phyloP scores from a whole-genome alignment of 2,797 vertebrate genomes.

The Chromis chromis region DNA sequence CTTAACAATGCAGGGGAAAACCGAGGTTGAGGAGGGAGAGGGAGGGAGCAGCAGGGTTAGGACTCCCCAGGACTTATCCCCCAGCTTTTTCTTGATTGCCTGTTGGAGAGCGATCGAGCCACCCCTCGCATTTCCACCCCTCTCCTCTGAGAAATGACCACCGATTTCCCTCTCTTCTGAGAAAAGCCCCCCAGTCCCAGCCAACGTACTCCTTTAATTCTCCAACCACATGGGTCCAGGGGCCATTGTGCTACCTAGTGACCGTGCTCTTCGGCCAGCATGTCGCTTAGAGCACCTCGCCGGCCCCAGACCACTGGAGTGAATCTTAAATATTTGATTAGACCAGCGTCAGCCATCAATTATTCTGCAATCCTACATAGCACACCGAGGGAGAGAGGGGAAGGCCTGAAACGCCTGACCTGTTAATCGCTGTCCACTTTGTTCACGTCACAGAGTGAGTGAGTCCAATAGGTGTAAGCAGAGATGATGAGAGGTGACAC shows the following conservation, averaged over 20 bases:
- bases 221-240: slow-evolving; percentile 47
- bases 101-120: slow-evolving; percentile 62
- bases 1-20: slow-evolving; percentile 67
- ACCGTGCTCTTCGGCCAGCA: slow-evolving; percentile 36
- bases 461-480: slow-evolving; percentile 23
- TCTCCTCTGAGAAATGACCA: slow-evolving; percentile 67
- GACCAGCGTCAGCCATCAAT: slow-evolving; percentile 73
- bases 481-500: slow-evolving; percentile 18
- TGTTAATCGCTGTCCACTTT: slow-evolving; percentile 68
- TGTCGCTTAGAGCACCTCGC: slow-evolving; percentile 57
- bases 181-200: slow-evolving; percentile 49
- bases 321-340: slow-evolving; percentile 89
- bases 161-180: slow-evolving; percentile 49
- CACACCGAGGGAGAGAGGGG: slow-evolving; percentile 43
- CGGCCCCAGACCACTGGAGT: slow-evolving; percentile 69
- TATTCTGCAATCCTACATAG: slow-evolving; percentile 65
- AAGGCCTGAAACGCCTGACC: slow-evolving; percentile 59
- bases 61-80: slow-evolving; percentile 55
- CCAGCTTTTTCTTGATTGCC: slow-evolving; percentile 60
- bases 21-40: slow-evolving; percentile 34
- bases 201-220: slow-evolving; percentile 24
- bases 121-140: slow-evolving; percentile 42
- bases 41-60: slow-evolving; percentile 43
- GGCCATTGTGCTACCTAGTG: slow-evolving; percentile 52
- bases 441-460: slow-evolving; percentile 47